These are phyloP conservation scores for Ochotona curzoniae DNA, from an alignment of 2,113 vertebrate genomes.

Conservation along the genomic window DNA sequence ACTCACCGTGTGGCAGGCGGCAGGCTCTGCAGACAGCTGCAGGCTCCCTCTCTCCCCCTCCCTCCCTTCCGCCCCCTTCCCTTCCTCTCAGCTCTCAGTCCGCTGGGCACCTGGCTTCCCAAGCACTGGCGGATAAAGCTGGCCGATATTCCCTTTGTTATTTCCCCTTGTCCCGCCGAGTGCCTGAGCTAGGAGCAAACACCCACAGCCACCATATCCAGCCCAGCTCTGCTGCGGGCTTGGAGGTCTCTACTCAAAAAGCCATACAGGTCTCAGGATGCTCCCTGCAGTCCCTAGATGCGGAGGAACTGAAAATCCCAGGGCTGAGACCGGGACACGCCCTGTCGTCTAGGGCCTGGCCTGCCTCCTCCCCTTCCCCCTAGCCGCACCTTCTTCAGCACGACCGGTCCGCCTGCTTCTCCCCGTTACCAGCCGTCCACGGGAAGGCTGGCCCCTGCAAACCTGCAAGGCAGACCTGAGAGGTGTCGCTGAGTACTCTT, in stretches of 20 bases:
- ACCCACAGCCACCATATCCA: background rate
- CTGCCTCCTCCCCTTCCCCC: background rate
- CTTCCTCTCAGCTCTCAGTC: background rate
- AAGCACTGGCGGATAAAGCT: too few relatives aligned
- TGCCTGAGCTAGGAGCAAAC: background rate
- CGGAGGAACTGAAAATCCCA: background rate
- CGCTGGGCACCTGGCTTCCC: background rate
- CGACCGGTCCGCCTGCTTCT: background rate
- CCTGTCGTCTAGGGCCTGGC: too few relatives aligned
- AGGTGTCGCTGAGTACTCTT: too few relatives aligned
- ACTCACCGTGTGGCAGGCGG: constrained; percentile 75
- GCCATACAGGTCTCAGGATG: background rate
- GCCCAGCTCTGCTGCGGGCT: too few relatives aligned
- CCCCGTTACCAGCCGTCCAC: too few relatives aligned
- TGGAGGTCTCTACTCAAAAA: background rate
- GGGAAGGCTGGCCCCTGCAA: rapidly evolving
- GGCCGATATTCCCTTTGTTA: too few relatives aligned
- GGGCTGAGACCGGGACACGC: rapidly evolving
- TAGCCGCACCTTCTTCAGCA: background rate
- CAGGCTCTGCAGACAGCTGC: constrained; percentile 73
- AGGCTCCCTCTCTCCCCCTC: too few relatives aligned
- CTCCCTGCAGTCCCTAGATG: background rate
- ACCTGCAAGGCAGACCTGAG: too few relatives aligned
- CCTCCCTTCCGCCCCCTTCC: rapidly evolving
- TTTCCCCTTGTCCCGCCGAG: background rate